phyloP scores from a whole-genome alignment of 2,113 vertebrate genomes.

The Albula goreensis region DNA sequence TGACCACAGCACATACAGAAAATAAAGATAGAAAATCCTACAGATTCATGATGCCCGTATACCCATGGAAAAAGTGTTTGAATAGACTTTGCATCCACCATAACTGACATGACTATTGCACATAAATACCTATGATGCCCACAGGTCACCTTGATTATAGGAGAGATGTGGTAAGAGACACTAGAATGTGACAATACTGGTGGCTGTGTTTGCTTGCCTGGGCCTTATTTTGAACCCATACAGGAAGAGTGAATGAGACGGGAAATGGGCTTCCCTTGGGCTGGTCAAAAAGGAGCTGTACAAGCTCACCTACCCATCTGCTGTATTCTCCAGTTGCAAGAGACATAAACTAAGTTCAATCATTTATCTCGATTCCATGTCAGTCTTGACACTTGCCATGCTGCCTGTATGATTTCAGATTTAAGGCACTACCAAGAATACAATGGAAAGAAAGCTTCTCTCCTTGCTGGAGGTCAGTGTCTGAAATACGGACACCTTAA shows the following conservation, averaged over 20 bases:
- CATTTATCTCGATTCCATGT: background rate
- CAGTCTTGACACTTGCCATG: background rate
- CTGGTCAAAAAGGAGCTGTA: background rate
- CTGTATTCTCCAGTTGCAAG: background rate
- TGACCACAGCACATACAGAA: background rate
- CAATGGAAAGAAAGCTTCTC: background rate
- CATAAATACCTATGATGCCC: background rate
- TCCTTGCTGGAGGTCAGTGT: background rate
- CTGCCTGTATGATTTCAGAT: background rate
- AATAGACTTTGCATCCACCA: no score
- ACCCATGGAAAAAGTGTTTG: no score
- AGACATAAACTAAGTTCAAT: background rate
- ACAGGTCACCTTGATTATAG: background rate
- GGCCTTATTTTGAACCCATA: background rate
- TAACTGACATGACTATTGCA: background rate
- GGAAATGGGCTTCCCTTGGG: background rate
- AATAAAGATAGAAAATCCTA: background rate
- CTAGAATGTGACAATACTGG: background rate
- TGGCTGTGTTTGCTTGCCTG: background rate
- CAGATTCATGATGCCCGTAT: no score
- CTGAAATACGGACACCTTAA: background rate
- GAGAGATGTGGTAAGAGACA: background rate
- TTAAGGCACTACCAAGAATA: slow-evolving; percentile 21
- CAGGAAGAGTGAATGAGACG: background rate
- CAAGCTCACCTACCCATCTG: background rate